Evolutionary conservation across 2,797 vertebrate genomes (phyloP).

Genomic region (Anguilla anguilla): DNA sequence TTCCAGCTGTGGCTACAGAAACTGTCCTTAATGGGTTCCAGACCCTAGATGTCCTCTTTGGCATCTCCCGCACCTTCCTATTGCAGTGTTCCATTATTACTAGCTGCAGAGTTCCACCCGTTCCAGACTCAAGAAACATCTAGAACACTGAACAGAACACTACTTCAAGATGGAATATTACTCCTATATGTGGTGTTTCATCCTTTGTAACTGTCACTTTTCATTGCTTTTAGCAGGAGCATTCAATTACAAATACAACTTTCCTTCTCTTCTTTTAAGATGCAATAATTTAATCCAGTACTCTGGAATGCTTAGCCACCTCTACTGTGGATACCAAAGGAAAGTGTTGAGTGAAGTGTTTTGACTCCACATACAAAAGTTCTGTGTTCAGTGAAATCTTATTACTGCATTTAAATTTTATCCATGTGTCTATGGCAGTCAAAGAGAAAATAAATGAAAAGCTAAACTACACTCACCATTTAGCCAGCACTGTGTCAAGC

Average conservation of each 20-base stretch:
- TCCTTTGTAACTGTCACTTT: background rate
- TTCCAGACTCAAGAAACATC: background rate
- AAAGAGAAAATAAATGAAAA: background rate
- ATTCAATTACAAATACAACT: background rate
- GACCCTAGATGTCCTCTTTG: slow-evolving; percentile 31
- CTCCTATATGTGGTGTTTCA: background rate
- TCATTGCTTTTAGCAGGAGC: background rate
- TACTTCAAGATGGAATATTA: background rate
- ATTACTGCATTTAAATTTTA: background rate
- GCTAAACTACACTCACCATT: background rate
- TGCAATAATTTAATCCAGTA: too few species aligned
- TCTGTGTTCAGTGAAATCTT: background rate
- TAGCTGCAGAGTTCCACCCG: background rate
- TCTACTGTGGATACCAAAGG: too few species aligned
- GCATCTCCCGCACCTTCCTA: slow-evolving; percentile 29
- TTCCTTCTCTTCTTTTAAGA: background rate
- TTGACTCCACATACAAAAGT: background rate
- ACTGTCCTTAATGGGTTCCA: slow-evolving; percentile 78
- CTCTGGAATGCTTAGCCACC: too few species aligned
- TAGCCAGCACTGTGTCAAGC: background rate
- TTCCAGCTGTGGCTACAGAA: slow-evolving; percentile 59
- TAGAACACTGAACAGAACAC: background rate
- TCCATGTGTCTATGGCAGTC: background rate
- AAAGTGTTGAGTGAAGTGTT: too few species aligned
- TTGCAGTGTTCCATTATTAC: slow-evolving; percentile 23